These are phyloP conservation scores for Phasianus colchicus DNA, from an alignment of 2,113 vertebrate species.

Conservation along the genomic window DNA sequence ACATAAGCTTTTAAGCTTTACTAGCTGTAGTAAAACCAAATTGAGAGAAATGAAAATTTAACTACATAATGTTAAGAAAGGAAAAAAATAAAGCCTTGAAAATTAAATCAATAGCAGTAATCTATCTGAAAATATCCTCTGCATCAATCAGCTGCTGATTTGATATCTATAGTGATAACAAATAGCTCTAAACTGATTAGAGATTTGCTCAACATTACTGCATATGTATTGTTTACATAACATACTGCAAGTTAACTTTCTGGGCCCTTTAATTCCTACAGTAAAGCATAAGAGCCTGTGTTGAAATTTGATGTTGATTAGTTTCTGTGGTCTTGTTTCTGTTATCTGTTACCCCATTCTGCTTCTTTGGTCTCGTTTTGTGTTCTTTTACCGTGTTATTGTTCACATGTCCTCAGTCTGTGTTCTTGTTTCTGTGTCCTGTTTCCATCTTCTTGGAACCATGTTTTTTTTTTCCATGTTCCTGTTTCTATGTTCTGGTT, in stretches of 20 bases:
- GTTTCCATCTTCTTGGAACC: too few species aligned
- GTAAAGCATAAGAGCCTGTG: background rate
- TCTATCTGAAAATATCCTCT: constrained; percentile 22
- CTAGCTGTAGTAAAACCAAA: background rate
- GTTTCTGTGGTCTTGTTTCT: too few species aligned
- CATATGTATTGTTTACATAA: background rate
- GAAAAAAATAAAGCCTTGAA: background rate
- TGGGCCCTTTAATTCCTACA: background rate
- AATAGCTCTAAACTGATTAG: constrained; percentile 4
- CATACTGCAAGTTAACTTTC: constrained; percentile 13
- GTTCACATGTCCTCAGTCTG: too few species aligned
- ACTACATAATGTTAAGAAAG: background rate
- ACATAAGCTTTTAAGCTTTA: background rate
- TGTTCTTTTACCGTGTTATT: background rate
- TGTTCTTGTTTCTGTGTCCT: too few species aligned
- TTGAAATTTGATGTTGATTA: background rate
- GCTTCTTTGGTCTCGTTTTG: background rate
- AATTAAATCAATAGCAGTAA: background rate
- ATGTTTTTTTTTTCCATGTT: too few species aligned
- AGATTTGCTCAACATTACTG: constrained; percentile 22
- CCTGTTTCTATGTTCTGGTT: too few species aligned
- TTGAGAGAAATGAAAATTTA: background rate
- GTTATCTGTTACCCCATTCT: too few species aligned
- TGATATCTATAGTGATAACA: constrained; percentile 21
- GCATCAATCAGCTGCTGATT: background rate